Evolutionary conservation across 2,797 vertebrate species (phyloP).

Genomic region (Coilia nasus): DNA sequence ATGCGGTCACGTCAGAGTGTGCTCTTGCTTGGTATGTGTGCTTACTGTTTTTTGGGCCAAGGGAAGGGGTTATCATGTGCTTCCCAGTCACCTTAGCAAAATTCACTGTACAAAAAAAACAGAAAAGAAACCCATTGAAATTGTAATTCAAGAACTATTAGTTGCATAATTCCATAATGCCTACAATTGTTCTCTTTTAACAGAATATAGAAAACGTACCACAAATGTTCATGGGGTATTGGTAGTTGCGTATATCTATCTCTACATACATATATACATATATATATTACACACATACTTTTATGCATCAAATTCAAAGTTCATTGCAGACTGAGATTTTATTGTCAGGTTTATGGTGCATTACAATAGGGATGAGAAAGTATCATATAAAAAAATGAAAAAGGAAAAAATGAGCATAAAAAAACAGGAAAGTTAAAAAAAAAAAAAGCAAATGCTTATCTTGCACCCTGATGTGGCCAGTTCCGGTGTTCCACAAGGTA

Average conservation of each 20-base stretch:
- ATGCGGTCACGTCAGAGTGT: not conserved
- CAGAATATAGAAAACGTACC: slow-evolving; percentile 59
- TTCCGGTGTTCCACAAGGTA: slow-evolving; percentile 47
- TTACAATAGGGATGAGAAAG: slow-evolving; percentile 51
- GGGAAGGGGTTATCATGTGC: not conserved
- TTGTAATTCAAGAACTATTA: not conserved
- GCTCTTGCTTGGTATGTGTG: slow-evolving; percentile 32
- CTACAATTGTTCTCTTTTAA: slow-evolving; percentile 81
- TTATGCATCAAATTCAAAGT: slow-evolving; percentile 26
- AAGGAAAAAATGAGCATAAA: slow-evolving; percentile 5
- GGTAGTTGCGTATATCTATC: slow-evolving; percentile 57
- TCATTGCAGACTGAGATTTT: slow-evolving; percentile 73
- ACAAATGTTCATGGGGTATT: slow-evolving; percentile 62
- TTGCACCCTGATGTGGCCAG: slow-evolving; percentile 57
- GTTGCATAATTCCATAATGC: slow-evolving; percentile 21
- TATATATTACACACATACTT: slow-evolving; percentile 14
- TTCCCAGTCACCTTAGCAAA: not conserved
- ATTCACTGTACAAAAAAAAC: not conserved
- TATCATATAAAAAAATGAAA: slow-evolving; percentile 25
- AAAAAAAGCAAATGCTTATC: slow-evolving; percentile 29
- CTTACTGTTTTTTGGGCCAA: slow-evolving; percentile 28
- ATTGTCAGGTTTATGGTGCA: slow-evolving; percentile 61
- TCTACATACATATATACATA: slow-evolving; percentile 58
- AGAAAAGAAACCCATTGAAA: not conserved
- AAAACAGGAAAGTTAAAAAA: not conserved